Evolutionary conservation across 2,888 invertebrate species (phyloP).

Genomic region (Acrobasis repandana): DNA sequence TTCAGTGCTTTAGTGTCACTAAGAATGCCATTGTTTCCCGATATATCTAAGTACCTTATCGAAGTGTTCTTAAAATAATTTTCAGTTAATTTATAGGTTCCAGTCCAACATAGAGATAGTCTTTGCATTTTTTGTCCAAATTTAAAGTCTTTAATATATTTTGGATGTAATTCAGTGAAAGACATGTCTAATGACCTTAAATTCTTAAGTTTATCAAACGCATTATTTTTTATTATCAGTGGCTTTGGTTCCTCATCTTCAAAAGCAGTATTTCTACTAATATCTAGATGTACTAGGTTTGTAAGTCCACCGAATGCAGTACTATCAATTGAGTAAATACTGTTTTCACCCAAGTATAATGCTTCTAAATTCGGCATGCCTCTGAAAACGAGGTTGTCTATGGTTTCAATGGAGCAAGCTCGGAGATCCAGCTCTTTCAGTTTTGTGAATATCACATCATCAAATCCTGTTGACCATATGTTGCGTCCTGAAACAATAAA

Average conservation of each 20-base stretch:
- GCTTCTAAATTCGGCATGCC: slow-evolving; percentile 70
- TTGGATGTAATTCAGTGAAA: slow-evolving; percentile 44
- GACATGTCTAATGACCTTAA: slow-evolving; percentile 62
- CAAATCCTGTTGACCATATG: slow-evolving; percentile 41
- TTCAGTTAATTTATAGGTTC: slow-evolving; percentile 55
- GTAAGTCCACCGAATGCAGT: slow-evolving; percentile 64
- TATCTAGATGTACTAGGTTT: slow-evolving; percentile 74
- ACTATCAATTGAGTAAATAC: slow-evolving; percentile 61
- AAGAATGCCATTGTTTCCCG: slow-evolving; percentile 73
- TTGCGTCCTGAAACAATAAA: slow-evolving; percentile 27
- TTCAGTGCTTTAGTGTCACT: slow-evolving; percentile 52
- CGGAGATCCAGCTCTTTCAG: slow-evolving; percentile 82
- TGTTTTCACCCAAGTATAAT: slow-evolving; percentile 81
- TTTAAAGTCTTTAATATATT: slow-evolving; percentile 42
- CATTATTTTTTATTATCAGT: slow-evolving; percentile 39
- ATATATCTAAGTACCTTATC: slow-evolving; percentile 78
- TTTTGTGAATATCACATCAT: slow-evolving; percentile 46
- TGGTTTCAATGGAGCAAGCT: slow-evolving; percentile 74
- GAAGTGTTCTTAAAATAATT: slow-evolving; percentile 66
- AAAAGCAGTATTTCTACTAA: slow-evolving; percentile 69
- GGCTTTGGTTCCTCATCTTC: slow-evolving; percentile 34
- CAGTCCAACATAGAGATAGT: slow-evolving; percentile 71
- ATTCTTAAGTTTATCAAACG: slow-evolving; percentile 41
- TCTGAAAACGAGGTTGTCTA: slow-evolving; percentile 66
- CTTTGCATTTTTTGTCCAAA: slow-evolving; percentile 48